Evolutionary conservation across 1,140 invertebrate species (phyloP).

Genomic region (Globodera rostochiensis): DNA sequence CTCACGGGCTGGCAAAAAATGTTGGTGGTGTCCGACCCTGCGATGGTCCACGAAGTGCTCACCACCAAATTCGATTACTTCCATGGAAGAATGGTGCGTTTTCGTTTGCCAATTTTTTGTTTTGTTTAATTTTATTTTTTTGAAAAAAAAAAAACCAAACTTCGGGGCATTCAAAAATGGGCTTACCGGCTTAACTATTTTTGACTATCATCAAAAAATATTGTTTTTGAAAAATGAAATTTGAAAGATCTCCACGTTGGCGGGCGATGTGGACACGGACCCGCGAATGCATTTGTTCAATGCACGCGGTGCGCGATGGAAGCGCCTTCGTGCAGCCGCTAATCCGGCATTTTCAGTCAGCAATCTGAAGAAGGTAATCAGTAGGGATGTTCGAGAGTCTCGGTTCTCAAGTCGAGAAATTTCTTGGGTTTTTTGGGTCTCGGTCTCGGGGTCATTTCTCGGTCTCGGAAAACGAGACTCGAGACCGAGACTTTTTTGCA

Average conservation of each 20-base stretch:
- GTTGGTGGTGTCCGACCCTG: conserved; percentile 66
- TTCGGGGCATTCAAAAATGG: background rate
- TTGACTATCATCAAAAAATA: background rate
- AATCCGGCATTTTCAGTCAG: conserved; percentile 67
- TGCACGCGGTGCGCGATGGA: conserved; percentile 64
- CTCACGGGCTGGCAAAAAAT: conserved; percentile 60
- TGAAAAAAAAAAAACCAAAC: background rate
- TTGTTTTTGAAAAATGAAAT: conserved; percentile 12
- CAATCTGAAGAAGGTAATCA: conserved; percentile 66
- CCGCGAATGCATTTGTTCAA: conserved; percentile 49
- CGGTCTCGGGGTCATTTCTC: too few species aligned
- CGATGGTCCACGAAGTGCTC: conserved; percentile 67
- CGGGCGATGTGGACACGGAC: conserved; percentile 42
- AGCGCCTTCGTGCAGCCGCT: conserved; percentile 66
- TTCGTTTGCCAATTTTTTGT: background rate
- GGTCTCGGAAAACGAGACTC: too few species aligned
- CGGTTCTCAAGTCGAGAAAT: background rate
- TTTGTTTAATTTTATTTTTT: background rate
- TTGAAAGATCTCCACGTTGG: conserved; percentile 29
- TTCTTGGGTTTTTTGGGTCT: too few species aligned
- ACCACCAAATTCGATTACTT: conserved; percentile 68
- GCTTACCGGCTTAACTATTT: too few species aligned
- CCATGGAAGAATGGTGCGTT: conserved; percentile 62
- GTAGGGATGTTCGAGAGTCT: too few species aligned
- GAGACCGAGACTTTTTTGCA: too few species aligned